Conservation (phyloP, 64 coral and sea anemone species). For the Pocillopora damicornis region DNA sequence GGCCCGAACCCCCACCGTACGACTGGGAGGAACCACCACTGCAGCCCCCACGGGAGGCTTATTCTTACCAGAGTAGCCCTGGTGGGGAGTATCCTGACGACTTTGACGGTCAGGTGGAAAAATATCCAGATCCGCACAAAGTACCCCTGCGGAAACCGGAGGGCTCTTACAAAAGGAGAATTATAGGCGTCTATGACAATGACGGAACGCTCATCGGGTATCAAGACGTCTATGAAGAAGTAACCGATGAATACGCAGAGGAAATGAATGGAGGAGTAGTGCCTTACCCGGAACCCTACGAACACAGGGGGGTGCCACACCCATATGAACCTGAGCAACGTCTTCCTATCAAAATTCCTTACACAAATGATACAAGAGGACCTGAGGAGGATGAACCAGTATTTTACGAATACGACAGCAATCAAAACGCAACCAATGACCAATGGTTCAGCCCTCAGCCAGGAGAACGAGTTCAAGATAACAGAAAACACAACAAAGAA, state of each 20-base stretch:
- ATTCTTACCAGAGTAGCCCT: not conserved
- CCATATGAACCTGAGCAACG: slow-evolving; percentile 15
- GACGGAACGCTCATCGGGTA: slow-evolving; percentile 32
- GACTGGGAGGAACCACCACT: slow-evolving; percentile 9
- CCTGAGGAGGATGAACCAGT: not conserved
- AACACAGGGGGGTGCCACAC: not conserved
- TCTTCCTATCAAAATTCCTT: not conserved
- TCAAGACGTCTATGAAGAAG: slow-evolving; percentile 36
- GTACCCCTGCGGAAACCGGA: slow-evolving; percentile 27
- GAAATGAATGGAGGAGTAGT: slow-evolving; percentile 25
- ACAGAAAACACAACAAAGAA: slow-evolving; percentile 3
- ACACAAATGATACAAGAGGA: not conserved
- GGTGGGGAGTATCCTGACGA: not conserved
- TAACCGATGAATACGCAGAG: slow-evolving; percentile 16
- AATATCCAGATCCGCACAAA: slow-evolving; percentile 20
- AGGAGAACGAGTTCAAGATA: not conserved
- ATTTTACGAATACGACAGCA: not conserved
- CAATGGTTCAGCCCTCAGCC: not conserved
- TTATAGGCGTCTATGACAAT: slow-evolving; percentile 25
- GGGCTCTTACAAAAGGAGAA: slow-evolving; percentile 24
- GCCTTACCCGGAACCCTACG: slow-evolving; percentile 3
- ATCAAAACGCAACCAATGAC: not conserved
- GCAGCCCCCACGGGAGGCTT: not conserved
- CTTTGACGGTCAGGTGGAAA: not conserved
- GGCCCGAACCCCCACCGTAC: slow-evolving; percentile 7